A percentile compares a stretch with the other conserved stretches of the same genome.
These are phyloP conservation scores for Aulostomus chinensis DNA, from an alignment of 2,797 vertebrate genomes.

Conservation along the genomic window DNA sequence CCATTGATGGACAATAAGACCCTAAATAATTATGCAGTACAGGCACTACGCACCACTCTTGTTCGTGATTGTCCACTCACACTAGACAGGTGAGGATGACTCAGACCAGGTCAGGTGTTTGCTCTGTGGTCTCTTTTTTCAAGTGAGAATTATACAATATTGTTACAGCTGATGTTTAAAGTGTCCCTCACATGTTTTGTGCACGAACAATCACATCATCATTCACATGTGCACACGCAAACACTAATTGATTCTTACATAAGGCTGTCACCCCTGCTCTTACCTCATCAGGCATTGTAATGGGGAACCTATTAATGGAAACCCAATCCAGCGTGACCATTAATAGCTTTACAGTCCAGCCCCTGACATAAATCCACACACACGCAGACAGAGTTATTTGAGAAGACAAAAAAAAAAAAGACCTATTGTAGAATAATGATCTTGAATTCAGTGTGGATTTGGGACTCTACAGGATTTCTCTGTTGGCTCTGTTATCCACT, in stretches of 20 bases:
- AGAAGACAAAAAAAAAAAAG: not conserved
- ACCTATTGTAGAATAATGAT: too few species aligned
- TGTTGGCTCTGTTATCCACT: slow-evolving; percentile 8
- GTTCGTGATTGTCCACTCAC: too few species aligned
- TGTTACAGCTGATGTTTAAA: slow-evolving; percentile 3
- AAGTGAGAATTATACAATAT: slow-evolving; percentile 8
- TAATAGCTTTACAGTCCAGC: slow-evolving; percentile 27
- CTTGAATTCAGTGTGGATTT: not conserved
- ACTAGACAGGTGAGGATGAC: not conserved
- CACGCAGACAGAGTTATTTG: not conserved
- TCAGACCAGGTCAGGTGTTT: too few species aligned
- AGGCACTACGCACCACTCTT: too few species aligned
- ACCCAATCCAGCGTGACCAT: slow-evolving; percentile 50
- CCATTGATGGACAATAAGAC: too few species aligned
- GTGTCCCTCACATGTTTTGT: not conserved
- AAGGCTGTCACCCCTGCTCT: slow-evolving; percentile 35
- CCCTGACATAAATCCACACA: slow-evolving; percentile 1
- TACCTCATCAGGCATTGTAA: slow-evolving; percentile 50
- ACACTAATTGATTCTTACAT: slow-evolving; percentile 43
- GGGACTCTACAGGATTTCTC: slow-evolving; percentile 24
- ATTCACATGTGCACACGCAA: not conserved
- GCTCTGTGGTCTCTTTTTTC: too few species aligned
- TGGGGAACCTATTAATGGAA: slow-evolving; percentile 59
- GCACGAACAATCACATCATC: not conserved
- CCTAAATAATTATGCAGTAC: too few species aligned